Evolutionary conservation across 2,888 invertebrate genomes (phyloP), one percentile per base, ranked within the genome.

Genomic region (Lepeophtheirus nordmannii): DNA sequence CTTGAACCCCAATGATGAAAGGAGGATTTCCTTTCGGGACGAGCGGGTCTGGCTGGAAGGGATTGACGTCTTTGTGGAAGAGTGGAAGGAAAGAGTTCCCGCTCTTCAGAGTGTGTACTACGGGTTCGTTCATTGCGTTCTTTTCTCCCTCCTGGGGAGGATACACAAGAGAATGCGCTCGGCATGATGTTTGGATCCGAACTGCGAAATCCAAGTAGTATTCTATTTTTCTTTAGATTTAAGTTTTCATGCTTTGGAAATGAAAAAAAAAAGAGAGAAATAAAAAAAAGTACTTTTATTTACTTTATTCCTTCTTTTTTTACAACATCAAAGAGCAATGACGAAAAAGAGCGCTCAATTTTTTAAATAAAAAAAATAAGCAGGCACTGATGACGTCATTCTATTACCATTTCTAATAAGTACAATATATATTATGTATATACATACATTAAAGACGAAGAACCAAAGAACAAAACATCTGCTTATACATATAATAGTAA

Each of bases 1-100:
- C 56, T 46, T 7, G 56, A 56, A 10, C 63, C 63, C 37, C 38
- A 63, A 37, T 63, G 63, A 9, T 30, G n/a, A 37, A 61, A 61
- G 23, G 53, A 14, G 2, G 53, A 1, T 17, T 46, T 46, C 53
- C 17, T 14, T 30, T 30, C 30, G 8, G 17, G n/a, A 5, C 17
- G n/a, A 5, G 53, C 53, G 8, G 53, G 53, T 46, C 53, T 14
- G 14, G 53, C 53, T 14, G 53, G 53, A n/a, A 46, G 53, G 53
- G 53, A 46, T 17, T 46, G 53, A 46, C 53, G 53, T 46, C 53
- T 46, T n/a, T 17, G 14, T 8, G 53, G 53, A 46, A 30, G 30
- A 30, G 30, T 30, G 30, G 30, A 30, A 30, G 30, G 30, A 7
- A 14, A 14, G 1, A 46, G 17, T 46, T 46, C 53, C 8, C 53